Conservation (phyloP, 2,113 vertebrate genomes). For the Pseudois nayaur region DNA sequence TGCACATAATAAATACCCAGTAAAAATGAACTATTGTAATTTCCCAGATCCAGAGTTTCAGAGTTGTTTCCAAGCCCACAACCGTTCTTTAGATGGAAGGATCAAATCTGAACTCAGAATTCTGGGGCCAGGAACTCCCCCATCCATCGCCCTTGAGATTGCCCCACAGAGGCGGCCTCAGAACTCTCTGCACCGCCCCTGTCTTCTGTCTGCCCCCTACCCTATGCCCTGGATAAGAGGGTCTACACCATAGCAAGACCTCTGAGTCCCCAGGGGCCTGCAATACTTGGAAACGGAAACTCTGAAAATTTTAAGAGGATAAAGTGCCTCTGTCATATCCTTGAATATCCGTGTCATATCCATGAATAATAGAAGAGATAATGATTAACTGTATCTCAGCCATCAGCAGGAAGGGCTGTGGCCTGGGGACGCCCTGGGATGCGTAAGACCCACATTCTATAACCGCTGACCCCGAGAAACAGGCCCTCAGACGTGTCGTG, state of each 20-base stretch:
- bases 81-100: neutral
- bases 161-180: neutral
- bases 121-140: neutral
- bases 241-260: neutral
- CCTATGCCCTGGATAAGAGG: neutral
- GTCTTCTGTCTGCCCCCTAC: neutral
- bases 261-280: neutral
- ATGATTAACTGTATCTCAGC: neutral
- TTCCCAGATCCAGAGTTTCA: neutral
- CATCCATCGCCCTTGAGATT: too few species aligned
- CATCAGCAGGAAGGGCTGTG: neutral
- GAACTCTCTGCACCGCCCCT: neutral
- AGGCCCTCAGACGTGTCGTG: neutral
- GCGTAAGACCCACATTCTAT: neutral
- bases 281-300: neutral
- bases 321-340: constrained; percentile 1
- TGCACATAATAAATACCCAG: neutral
- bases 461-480: neutral
- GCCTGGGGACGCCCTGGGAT: neutral
- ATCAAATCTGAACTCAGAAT: neutral
- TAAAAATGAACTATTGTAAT: neutral
- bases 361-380: constrained; percentile 58
- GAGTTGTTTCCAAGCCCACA: neutral
- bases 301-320: constrained; percentile 48
- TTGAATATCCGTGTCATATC: neutral